Percentiles rank a stretch among this genome's conserved stretches.
Evolutionary conservation across 2,888 invertebrate genomes (phyloP).

Genomic region (Crocallis elinguaria): DNA sequence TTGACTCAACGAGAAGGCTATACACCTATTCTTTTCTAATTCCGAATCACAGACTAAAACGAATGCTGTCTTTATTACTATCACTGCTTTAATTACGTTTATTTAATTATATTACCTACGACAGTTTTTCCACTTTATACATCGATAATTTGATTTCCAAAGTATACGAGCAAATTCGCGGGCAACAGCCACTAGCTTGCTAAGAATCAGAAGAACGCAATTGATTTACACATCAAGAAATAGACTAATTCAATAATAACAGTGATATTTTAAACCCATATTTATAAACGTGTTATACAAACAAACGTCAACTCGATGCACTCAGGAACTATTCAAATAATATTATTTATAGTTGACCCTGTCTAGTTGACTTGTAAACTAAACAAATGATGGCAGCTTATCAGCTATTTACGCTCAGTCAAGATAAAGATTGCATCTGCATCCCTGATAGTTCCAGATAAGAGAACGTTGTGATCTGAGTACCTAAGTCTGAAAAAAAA

Average conservation of each 20-base stretch:
- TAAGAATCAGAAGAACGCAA: neutral
- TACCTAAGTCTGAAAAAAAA: too few species aligned
- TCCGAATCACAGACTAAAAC: too few species aligned
- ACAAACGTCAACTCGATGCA: slow-evolving; percentile 13
- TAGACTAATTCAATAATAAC: neutral
- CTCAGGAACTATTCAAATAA: slow-evolving; percentile 9
- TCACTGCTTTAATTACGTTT: neutral
- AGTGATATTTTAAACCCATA: neutral
- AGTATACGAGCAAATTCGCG: neutral
- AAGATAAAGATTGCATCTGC: slow-evolving; percentile 11
- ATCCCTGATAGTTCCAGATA: too few species aligned
- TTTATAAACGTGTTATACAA: slow-evolving; percentile 7
- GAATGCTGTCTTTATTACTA: too few species aligned
- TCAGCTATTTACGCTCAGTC: neutral
- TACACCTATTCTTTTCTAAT: too few species aligned
- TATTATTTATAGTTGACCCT: slow-evolving; percentile 11
- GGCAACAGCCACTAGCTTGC: neutral
- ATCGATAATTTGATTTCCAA: neutral
- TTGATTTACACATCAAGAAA: slow-evolving; percentile 8
- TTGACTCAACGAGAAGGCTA: too few species aligned
- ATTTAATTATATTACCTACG: too few species aligned
- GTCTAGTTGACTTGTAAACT: slow-evolving; percentile 1
- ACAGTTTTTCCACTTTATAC: neutral
- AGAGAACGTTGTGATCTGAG: too few species aligned
- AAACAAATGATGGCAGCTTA: neutral